Percentiles rank a stretch among this genome's conserved stretches.
Evolutionary conservation across 1,140 invertebrate genomes (phyloP).

Genomic region (Drosophila insularis): DNA sequence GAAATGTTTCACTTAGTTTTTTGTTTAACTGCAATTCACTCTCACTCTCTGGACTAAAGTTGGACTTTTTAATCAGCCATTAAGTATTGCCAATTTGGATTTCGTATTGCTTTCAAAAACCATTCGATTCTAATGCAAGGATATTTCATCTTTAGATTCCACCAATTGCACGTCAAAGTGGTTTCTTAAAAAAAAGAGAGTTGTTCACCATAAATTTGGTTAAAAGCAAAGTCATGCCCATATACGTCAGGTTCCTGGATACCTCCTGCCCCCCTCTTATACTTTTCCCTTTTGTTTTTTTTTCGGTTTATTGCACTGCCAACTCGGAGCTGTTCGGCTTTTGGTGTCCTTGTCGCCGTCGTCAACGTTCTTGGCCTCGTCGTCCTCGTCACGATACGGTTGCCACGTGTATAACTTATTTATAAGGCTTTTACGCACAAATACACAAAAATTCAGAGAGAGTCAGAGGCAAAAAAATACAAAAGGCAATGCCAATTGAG

Average conservation of each 20-base stretch:
- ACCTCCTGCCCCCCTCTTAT: neutral
- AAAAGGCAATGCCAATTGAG: constrained; percentile 34
- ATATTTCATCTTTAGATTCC: no score
- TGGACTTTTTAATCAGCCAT: no score
- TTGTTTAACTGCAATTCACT: no score
- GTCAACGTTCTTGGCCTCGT: constrained; percentile 8
- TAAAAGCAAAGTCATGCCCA: constrained; percentile 8
- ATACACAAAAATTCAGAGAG: constrained; percentile 54
- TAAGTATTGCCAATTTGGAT: no score
- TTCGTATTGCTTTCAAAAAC: no score
- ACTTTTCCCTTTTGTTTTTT: neutral
- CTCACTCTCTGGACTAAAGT: no score
- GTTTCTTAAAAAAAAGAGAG: neutral
- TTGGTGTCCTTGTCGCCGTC: constrained; percentile 29
- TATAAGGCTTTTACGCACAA: constrained; percentile 80
- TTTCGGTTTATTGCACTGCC: constrained; percentile 13
- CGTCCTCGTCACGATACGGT: constrained; percentile 14
- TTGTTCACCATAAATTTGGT: constrained; percentile 7
- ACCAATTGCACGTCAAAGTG: neutral
- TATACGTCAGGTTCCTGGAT: neutral
- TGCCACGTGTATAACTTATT: constrained; percentile 75
- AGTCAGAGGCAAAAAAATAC: neutral
- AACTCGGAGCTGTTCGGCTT: constrained; percentile 22
- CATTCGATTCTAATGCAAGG: no score
- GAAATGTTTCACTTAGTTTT: no score